Evolutionary conservation across 2,888 invertebrate species (phyloP).

Genomic region (Phalera bucephala): DNA sequence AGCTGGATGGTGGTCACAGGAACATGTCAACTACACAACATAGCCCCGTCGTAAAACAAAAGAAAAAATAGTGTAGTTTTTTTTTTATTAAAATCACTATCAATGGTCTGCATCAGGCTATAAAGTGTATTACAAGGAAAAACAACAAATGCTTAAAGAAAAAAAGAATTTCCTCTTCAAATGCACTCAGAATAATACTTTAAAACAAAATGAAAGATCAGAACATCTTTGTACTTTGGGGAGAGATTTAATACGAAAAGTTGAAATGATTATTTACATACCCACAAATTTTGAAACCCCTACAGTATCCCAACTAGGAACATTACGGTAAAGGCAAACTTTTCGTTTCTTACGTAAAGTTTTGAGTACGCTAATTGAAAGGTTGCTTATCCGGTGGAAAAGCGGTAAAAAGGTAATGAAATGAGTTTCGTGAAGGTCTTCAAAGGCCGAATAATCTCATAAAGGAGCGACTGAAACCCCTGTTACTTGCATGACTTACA

Average conservation of each 20-base stretch:
- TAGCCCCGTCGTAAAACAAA: too few relatives aligned
- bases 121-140: too few relatives aligned
- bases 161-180: too few relatives aligned
- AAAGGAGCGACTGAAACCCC: constrained; percentile 29
- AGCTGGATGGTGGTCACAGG: too few relatives aligned
- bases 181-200: too few relatives aligned
- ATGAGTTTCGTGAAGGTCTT: constrained; percentile 35
- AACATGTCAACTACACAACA: too few relatives aligned
- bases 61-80: too few relatives aligned
- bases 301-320: not conserved
- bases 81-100: too few relatives aligned
- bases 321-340: constrained; percentile 13
- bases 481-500: constrained; percentile 33
- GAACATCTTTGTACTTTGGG: not conserved
- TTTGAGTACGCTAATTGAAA: constrained; percentile 41
- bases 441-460: constrained; percentile 39
- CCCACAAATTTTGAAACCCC: not conserved
- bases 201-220: too few relatives aligned
- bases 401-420: constrained; percentile 32
- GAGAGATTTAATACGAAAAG: not conserved
- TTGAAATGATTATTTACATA: not conserved
- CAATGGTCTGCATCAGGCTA: too few relatives aligned
- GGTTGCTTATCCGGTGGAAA: constrained; percentile 32
- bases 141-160: too few relatives aligned
- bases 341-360: constrained; percentile 28